A percentile compares a stretch with the other conserved stretches of the same genome.
These are phyloP conservation scores for Meda fulgida DNA, from an alignment of 2,797 vertebrate species.

Conservation along the genomic window DNA sequence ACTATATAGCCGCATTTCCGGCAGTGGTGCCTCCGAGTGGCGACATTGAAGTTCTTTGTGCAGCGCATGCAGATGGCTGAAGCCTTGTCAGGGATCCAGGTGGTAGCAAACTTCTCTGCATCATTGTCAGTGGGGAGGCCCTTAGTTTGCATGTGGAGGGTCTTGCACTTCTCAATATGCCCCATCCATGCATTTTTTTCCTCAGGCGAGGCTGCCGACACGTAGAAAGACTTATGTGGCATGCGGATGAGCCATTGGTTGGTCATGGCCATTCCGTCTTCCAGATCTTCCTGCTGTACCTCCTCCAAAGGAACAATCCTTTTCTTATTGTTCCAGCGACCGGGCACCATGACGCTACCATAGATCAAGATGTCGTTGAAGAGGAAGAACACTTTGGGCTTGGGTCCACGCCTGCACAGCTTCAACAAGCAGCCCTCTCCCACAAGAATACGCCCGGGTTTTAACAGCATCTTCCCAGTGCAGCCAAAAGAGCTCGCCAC, in stretches of 20 bases:
- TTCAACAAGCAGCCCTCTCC: constrained; percentile 90
- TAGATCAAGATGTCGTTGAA: constrained; percentile 94
- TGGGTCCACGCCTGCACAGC: constrained; percentile 83
- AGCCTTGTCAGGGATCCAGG: constrained; percentile 88
- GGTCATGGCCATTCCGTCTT: constrained; percentile 75
- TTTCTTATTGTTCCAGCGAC: constrained; percentile 84
- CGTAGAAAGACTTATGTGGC: constrained; percentile 89
- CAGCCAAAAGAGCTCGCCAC: constrained; percentile 85
- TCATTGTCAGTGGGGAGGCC: constrained; percentile 58
- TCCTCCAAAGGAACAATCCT: constrained; percentile 86
- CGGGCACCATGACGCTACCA: constrained; percentile 83
- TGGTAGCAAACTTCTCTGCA: constrained; percentile 74
- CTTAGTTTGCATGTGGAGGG: constrained; percentile 68
- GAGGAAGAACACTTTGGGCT: constrained; percentile 87
- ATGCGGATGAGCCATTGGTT: constrained; percentile 94
- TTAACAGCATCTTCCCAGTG: constrained; percentile 76
- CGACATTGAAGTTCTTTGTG: constrained; percentile 77
- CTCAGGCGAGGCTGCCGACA: constrained; percentile 78
- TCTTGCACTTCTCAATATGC: constrained; percentile 81
- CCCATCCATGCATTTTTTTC: constrained; percentile 90
- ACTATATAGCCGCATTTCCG: constrained; percentile 90
- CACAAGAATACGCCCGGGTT: constrained; percentile 82
- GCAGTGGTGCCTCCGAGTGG: constrained; percentile 90
- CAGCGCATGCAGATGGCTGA: constrained; percentile 93
- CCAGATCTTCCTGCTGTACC: constrained; percentile 82